A percentile compares a stretch with the other conserved stretches of the same genome.
phyloP scores from a whole-genome alignment of 2,888 invertebrate species.

The Andrena trimmerana region DNA sequence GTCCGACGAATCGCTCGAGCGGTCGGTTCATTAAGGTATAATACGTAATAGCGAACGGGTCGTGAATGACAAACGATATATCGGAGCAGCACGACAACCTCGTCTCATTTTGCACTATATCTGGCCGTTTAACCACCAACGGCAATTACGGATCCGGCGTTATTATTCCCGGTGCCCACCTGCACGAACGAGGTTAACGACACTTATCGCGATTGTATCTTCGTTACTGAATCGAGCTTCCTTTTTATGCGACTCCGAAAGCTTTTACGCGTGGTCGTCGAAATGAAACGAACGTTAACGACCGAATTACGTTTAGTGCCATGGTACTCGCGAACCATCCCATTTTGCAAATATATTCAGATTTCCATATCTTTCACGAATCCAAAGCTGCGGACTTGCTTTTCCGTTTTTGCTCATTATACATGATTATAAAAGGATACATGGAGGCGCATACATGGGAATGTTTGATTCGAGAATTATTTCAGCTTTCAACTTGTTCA shows the following conservation, averaged over 20 bases:
- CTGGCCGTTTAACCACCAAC: conserved; percentile 52
- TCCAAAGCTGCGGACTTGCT: too few relatives aligned
- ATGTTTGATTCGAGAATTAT: too few relatives aligned
- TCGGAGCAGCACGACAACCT: conserved; percentile 36
- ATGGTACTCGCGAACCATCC: neutral
- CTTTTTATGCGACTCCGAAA: conserved; percentile 24
- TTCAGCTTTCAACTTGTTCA: too few relatives aligned
- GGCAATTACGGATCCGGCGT: conserved; percentile 55
- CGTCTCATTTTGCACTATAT: conserved; percentile 28
- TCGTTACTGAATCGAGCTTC: conserved; percentile 1
- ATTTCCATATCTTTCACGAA: too few relatives aligned
- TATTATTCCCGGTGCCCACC: conserved; percentile 58
- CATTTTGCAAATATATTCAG: neutral
- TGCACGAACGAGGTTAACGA: conserved; percentile 64
- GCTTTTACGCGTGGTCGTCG: neutral
- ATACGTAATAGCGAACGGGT: conserved; percentile 28
- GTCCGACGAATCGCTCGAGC: neutral
- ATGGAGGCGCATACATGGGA: too few relatives aligned
- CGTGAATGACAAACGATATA: conserved; percentile 40
- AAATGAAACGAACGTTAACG: neutral
- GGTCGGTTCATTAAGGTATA: conserved; percentile 46
- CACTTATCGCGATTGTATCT: conserved; percentile 53
- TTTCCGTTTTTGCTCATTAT: too few relatives aligned
- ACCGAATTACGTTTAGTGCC: neutral
- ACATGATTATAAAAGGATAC: too few relatives aligned